Evolutionary conservation across 2,113 vertebrate species (phyloP), one percentile per base, ranked within the genome.

Genomic region (Anarhynchus alexandrinus): DNA sequence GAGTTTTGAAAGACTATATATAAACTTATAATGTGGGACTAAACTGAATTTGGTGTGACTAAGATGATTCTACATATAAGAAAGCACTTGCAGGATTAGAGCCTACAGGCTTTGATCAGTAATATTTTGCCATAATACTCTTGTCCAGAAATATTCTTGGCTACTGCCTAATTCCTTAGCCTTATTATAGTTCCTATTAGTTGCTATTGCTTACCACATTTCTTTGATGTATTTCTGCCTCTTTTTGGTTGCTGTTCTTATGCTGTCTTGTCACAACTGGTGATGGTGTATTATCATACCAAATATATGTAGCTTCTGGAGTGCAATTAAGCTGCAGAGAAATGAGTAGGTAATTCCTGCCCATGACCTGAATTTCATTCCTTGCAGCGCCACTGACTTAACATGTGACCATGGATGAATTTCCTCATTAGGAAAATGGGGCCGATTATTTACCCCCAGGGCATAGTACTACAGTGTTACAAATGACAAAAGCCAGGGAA

Each of bases 391-490:
- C 70, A n/a, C 52, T 82, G 90, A 82, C 62, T 96, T 91, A 86
- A 59, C 59, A 32, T 61, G 65, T 90, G 93, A 94, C 84, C 87
- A 93, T 95, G 95, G 70, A 90, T 85, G 40, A 90, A 91, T 94
- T 95, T 96, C 84, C 92, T 95, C 92, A 65, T 96, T 90, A 95
- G 93, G 93, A 94, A 90, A 94, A 96, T 65, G 62, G 81, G 69
- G 66, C 40, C 91, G 69, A 69, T 94, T 79, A 96, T 94, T 94
- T 94, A 87, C 86, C 93, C 73, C 57, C 49, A 61, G 88, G 93
- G 86, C 57, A 58, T 15, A n/a, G 49, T 58, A 62, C 65, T 65
- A 15, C 17, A 2, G 57, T 8, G n/a, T n/a, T 73, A 77, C 57
- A 84, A 85, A 94, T 55, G 77, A 45, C 91, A 91, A 67, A 82